Base-by-base conservation (phyloP, 1,140 invertebrate genomes). In the Leptinotarsa lineolata region DNA sequence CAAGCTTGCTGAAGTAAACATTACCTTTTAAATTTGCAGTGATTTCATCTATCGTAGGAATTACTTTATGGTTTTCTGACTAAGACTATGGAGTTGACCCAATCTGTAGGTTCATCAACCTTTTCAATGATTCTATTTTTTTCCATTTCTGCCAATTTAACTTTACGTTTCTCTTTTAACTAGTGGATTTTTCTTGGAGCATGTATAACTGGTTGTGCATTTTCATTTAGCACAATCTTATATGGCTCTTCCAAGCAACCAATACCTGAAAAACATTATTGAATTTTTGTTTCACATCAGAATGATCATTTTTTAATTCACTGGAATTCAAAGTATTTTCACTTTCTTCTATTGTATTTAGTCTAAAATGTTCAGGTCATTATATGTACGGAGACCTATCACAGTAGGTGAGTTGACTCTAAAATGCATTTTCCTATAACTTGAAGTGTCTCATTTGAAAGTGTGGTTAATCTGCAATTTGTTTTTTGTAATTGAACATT, bases 1-100 rank as follows among this genome's bases (percentile, higher is more conserved):
- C n/a, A n/a, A n/a, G n/a, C n/a, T 54, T 81, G 1, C 79, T 80
- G 75, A 85, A 86, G 48, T 80, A 72, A 72, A 75, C 78, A 54
- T 79, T 77, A 16, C 79, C 80, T 48, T 64, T 54, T 18, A 85
- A 68, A 69, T 79, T 78, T 18, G 72, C 48, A 39, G 76, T 78
- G 58, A 85, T 76, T 67, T 84, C 80, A 45, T 84, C 81, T 20
- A 82, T 64, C 6, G 78, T 81, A 13, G 83, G 79, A 16, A 85
- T 54, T n/a, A 60, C 81, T 82, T 74, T 85, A 82, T 39, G 74
- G 64, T 81, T 86, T 87, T 70, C 80, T 73, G 11, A 84, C 81
- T 12, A 85, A 73, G 2, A 85, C 84, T 46, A 85, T 74, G 16
- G 78, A 76, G 71, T 83, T 82, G 1, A 86, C 83, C 84, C 84